Conservation (phyloP, 2,888 invertebrate genomes). For the Danaus chrysippus region DNA sequence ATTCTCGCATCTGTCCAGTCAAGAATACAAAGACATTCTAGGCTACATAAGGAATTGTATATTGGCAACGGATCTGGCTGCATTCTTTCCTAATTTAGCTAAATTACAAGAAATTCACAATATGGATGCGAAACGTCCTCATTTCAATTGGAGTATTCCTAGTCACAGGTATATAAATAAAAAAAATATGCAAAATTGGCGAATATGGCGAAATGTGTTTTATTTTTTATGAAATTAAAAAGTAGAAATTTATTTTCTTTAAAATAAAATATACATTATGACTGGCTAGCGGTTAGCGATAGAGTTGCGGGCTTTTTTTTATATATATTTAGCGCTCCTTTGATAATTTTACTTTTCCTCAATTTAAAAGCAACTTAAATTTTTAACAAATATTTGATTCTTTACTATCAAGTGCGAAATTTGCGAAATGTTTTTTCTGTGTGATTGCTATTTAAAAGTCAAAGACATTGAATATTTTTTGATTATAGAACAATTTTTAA, state of each 20-base stretch:
- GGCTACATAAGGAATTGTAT: conserved; percentile 89
- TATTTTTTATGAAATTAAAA: too few species aligned
- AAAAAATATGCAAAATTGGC: background rate
- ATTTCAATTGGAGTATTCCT: conserved; percentile 82
- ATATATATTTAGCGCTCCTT: too few species aligned
- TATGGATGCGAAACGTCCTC: conserved; percentile 60
- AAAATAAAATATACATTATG: too few species aligned
- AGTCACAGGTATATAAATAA: conserved; percentile 75
- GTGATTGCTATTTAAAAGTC: background rate
- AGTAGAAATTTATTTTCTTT: too few species aligned
- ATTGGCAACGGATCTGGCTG: conserved; percentile 89
- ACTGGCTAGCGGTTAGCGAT: too few species aligned
- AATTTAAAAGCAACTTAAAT: too few species aligned
- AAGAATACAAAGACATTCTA: conserved; percentile 88
- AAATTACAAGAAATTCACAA: conserved; percentile 74
- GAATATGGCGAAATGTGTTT: background rate
- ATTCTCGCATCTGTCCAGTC: conserved; percentile 83
- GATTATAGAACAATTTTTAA: conserved; percentile 30
- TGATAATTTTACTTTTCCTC: too few species aligned
- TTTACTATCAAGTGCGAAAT: too few species aligned
- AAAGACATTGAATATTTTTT: background rate
- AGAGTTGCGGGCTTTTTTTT: too few species aligned
- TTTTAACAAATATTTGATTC: too few species aligned
- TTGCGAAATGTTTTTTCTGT: background rate
- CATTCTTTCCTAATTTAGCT: conserved; percentile 88